These are phyloP conservation scores for Drosophila greeni DNA, from an alignment of 2,888 invertebrate species.

Conservation along the genomic window DNA sequence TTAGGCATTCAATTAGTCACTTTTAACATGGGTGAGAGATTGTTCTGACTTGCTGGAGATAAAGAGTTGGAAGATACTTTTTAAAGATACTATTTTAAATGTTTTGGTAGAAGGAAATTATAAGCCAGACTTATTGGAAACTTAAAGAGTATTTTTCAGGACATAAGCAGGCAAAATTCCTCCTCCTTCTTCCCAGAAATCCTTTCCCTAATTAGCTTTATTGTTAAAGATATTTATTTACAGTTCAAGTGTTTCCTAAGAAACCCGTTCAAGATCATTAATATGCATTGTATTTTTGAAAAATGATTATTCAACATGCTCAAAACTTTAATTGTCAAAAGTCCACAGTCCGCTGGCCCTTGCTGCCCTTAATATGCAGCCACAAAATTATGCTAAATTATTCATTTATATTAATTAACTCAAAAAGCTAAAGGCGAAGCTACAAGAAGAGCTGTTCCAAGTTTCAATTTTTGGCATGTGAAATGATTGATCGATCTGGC, in stretches of 20 bases:
- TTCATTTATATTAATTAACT: slow-evolving; percentile 66
- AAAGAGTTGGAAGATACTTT: not conserved
- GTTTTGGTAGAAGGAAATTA: slow-evolving; percentile 1
- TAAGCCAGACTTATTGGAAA: not conserved
- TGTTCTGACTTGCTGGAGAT: not conserved
- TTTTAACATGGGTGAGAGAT: slow-evolving; percentile 24
- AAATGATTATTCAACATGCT: slow-evolving; percentile 48
- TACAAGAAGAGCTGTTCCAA: slow-evolving; percentile 6
- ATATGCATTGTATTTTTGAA: slow-evolving; percentile 43
- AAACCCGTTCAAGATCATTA: slow-evolving; percentile 47
- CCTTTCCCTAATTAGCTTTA: slow-evolving; percentile 24
- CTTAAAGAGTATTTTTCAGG: not conserved
- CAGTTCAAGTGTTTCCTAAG: slow-evolving; percentile 14
- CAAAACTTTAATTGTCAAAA: slow-evolving; percentile 45
- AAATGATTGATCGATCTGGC: slow-evolving; percentile 56
- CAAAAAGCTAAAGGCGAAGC: slow-evolving; percentile 13
- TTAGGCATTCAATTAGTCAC: slow-evolving; percentile 53
- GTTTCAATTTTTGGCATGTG: slow-evolving; percentile 30
- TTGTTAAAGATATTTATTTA: slow-evolving; percentile 20
- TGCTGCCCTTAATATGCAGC: slow-evolving; percentile 21
- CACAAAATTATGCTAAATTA: slow-evolving; percentile 32
- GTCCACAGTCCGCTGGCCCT: not conserved
- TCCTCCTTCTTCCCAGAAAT: slow-evolving; percentile 26
- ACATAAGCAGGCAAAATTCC: not conserved
- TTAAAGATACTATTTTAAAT: slow-evolving; percentile 1